Evolutionary conservation across 2,797 vertebrate species (phyloP).

Genomic region (Leptodactylus fallax): DNA sequence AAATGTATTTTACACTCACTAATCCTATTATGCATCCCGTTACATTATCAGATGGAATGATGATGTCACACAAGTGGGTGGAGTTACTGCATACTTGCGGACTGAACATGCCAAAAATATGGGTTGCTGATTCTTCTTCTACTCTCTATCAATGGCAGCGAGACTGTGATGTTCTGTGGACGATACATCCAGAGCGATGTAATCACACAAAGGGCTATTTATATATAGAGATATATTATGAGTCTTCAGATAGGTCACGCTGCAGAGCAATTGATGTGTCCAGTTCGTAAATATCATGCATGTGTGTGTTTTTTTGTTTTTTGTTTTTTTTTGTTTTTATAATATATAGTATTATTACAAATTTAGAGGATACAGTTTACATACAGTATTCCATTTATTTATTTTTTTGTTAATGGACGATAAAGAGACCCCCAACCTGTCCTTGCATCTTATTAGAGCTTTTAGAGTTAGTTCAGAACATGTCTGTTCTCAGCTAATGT

Average conservation of each 20-base stretch:
- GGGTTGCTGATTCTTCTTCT: neutral
- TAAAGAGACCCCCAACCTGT: too few relatives aligned
- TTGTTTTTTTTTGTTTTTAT: neutral
- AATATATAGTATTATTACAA: neutral
- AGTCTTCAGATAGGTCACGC: conserved; percentile 3
- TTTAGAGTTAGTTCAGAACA: too few relatives aligned
- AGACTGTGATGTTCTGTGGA: conserved; percentile 9
- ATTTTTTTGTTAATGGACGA: neutral
- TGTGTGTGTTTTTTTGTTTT: neutral
- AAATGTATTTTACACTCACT: conserved; percentile 11
- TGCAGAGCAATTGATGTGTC: conserved; percentile 2
- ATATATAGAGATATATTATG: conserved; percentile 2
- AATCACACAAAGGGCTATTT: conserved; percentile 45
- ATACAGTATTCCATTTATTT: neutral
- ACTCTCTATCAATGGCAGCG: neutral
- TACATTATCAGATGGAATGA: neutral
- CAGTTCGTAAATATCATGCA: conserved; percentile 19
- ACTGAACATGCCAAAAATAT: conserved; percentile 11
- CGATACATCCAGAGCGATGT: neutral
- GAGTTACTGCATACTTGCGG: neutral
- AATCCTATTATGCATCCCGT: neutral
- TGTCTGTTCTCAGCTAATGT: too few relatives aligned
- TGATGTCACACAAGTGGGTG: neutral
- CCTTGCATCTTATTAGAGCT: neutral
- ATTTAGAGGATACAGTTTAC: neutral